phyloP scores from a whole-genome alignment of 1,140 invertebrate genomes.

The Ips nitidus region DNA sequence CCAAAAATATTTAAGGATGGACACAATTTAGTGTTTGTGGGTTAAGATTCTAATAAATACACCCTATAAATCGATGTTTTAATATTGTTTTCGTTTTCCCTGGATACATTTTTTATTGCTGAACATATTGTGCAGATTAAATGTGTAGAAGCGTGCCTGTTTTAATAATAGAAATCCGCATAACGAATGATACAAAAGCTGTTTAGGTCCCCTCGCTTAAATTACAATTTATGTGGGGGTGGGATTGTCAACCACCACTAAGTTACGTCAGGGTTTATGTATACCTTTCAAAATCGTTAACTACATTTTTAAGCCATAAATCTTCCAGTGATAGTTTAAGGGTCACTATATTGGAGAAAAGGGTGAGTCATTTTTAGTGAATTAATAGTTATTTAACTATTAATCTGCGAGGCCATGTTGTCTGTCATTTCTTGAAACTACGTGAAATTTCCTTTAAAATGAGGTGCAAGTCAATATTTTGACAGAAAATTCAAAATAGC shows the following conservation, averaged over 20 bases:
- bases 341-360: neutral
- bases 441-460: too few species aligned
- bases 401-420: too few species aligned
- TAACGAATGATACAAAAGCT: conserved; percentile 37
- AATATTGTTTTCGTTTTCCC: neutral
- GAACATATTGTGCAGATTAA: conserved; percentile 36
- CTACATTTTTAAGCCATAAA: conserved; percentile 31
- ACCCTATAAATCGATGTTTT: neutral
- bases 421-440: too few species aligned
- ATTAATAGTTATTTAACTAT: too few species aligned
- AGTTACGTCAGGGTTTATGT: conserved; percentile 14
- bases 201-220: conserved; percentile 24
- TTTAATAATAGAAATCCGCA: conserved; percentile 38
- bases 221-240: conserved; percentile 20
- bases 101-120: neutral
- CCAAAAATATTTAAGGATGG: neutral
- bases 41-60: too few species aligned
- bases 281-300: conserved; percentile 21
- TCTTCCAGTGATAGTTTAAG: conserved; percentile 15
- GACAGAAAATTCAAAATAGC: too few species aligned
- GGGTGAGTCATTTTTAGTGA: too few species aligned
- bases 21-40: neutral
- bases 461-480: too few species aligned
- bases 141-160: conserved; percentile 24
- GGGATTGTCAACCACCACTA: conserved; percentile 17